Evolutionary conservation across 2,797 vertebrate genomes (phyloP).

Genomic region (Potorous gilbertii): DNA sequence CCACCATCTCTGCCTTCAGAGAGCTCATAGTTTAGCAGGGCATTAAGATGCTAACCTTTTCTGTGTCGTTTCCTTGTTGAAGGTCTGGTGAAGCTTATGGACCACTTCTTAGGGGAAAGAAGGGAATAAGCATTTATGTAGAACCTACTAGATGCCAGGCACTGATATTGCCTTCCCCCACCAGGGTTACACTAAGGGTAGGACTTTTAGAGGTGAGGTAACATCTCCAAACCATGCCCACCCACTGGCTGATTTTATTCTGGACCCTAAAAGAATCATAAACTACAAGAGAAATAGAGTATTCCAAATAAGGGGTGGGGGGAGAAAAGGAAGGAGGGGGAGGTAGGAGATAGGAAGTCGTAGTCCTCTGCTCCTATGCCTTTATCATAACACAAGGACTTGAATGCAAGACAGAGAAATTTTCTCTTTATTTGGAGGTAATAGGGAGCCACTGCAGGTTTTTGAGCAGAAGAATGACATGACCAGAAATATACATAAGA

Average conservation of each 20-base stretch:
- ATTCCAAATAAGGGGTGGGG: not conserved
- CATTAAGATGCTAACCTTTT: not conserved
- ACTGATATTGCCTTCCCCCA: not conserved
- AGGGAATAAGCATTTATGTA: not conserved
- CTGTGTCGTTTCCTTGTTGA: not conserved
- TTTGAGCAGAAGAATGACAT: not conserved
- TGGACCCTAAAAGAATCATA: not conserved
- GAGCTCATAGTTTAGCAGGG: not conserved
- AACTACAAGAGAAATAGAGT: not conserved
- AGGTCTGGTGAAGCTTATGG: not conserved
- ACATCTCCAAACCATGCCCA: not conserved
- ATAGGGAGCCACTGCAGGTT: not conserved
- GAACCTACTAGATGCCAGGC: no score
- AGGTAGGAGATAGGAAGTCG: no score
- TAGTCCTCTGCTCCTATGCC: not conserved
- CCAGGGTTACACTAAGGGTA: not conserved
- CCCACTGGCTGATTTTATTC: not conserved
- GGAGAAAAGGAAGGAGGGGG: not conserved
- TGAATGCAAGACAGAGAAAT: not conserved
- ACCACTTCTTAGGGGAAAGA: not conserved
- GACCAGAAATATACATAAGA: not conserved
- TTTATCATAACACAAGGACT: not conserved
- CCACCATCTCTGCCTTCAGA: not conserved
- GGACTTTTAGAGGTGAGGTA: not conserved
- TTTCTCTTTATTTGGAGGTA: not conserved